A percentile compares a stretch with the other conserved stretches of the same genome.
phyloP scores from a whole-genome alignment of 2,888 invertebrate species.

The Sarcophaga subvicina region DNA sequence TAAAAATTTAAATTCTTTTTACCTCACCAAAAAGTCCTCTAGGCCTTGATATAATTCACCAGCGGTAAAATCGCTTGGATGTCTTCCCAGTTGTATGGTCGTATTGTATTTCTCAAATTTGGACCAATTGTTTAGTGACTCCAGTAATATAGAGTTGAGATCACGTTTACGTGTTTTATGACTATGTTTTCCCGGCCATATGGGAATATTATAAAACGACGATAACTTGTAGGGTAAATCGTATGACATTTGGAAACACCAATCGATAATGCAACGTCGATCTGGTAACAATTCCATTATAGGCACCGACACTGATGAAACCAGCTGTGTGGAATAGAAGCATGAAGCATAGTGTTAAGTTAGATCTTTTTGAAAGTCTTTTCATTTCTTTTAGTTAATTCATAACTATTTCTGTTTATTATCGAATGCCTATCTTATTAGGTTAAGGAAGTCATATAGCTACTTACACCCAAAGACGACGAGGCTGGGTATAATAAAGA shows the following conservation, averaged over 20 bases:
- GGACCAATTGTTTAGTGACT: constrained; percentile 41
- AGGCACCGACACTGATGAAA: constrained; percentile 79
- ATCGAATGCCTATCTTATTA: too few relatives aligned
- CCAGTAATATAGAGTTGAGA: constrained; percentile 49
- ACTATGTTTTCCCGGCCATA: constrained; percentile 77
- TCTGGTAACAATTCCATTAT: constrained; percentile 76
- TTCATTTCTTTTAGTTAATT: background rate
- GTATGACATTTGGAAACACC: constrained; percentile 81
- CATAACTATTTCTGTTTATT: too few relatives aligned
- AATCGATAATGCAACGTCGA: constrained; percentile 78
- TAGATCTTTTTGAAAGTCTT: background rate
- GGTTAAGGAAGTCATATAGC: too few relatives aligned
- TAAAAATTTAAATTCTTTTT: background rate
- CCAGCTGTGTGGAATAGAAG: constrained; percentile 72
- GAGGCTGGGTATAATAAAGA: constrained; percentile 73
- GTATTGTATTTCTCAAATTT: constrained; percentile 69
- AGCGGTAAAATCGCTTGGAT: constrained; percentile 80
- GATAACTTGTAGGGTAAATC: constrained; percentile 75
- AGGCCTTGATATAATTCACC: constrained; percentile 79
- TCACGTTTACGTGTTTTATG: constrained; percentile 64
- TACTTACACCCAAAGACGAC: constrained; percentile 72
- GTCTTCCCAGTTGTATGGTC: constrained; percentile 60
- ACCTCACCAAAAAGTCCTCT: constrained; percentile 76
- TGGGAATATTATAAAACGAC: constrained; percentile 79
- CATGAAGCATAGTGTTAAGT: too few relatives aligned